Percentiles rank a stretch among this genome's conserved stretches.
Evolutionary conservation across 2,113 vertebrate genomes (phyloP).

Genomic region (Chelonoidis abingdonii): DNA sequence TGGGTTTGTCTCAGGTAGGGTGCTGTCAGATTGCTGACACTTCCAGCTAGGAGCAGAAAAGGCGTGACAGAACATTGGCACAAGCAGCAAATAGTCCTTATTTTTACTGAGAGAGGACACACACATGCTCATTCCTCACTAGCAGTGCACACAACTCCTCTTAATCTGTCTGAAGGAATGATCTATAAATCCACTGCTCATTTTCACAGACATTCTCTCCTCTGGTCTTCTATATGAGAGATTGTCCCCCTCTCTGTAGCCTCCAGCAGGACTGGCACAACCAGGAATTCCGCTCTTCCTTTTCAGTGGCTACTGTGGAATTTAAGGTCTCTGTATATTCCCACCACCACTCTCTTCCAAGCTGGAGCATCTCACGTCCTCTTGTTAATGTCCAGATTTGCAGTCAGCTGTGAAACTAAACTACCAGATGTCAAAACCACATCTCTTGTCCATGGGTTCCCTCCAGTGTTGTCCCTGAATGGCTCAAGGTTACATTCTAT

Average conservation of each 20-base stretch:
- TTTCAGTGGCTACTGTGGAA: neutral
- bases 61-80: neutral
- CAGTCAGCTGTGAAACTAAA: neutral
- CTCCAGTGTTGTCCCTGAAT: neutral
- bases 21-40: neutral
- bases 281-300: fast-evolving
- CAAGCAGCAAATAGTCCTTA: neutral
- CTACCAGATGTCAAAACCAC: neutral
- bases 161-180: neutral
- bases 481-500: neutral
- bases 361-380: neutral
- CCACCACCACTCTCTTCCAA: neutral
- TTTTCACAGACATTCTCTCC: neutral
- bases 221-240: neutral
- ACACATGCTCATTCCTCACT: neutral
- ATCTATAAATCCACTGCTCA: neutral
- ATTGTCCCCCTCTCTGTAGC: fast-evolving
- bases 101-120: neutral
- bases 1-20: neutral
- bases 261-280: neutral
- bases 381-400: neutral
- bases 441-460: slow-evolving; percentile 35
- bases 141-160: no score
- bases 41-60: neutral
- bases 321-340: neutral